Base-by-base conservation (phyloP, 30 jellyfish, hydroid and myxozoan species). In the Pseudorhiza aurosa region DNA sequence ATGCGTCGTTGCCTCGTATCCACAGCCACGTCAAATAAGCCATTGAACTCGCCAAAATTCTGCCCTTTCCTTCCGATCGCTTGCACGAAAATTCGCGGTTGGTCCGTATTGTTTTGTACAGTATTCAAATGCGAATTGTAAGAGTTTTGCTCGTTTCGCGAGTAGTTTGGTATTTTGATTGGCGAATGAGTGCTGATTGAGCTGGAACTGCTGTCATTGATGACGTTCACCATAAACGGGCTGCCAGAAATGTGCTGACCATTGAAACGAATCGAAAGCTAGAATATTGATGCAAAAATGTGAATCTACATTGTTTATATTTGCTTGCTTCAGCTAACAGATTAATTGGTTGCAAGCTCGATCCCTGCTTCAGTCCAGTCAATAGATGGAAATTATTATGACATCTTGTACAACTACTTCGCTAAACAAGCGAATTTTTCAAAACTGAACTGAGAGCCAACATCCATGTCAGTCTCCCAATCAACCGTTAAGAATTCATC, bases 11-110 rank as follows among this genome's bases (percentile, higher is more conserved):
- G 94, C 43, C 85, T 43, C 7, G 51, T 86, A 55, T 91, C 98
- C 4, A 83, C 81, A 9, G 98, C 98, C 0, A 91, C 96, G 2
- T 85, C 98, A 70, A 91, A 91, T 21, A 85, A 90, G 30, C 98
- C 98, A 62, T 91, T 93, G 64, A 91, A 91, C 55, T 91, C 95
- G 8, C 96, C 98, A 68, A 39, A 60, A 15, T 72, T 85, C 21
- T 85, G 86, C 4, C 98, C 98, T 37, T 96, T 86, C 51, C 93
- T 44, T 5, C 98, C 98, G 27, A 84, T 33, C 9, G 98, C 58
- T 19, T 58, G 65, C 4, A 85, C 75, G 49, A 58, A 82, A 0
- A 60, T 29, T 9, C 91, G 91, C 14, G 84, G 79, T 36, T 10
- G 18, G 25, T 75, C 79, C 60, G 36, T 51, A 25, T 77, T 60